Evolutionary conservation across 2,888 invertebrate species (phyloP).

Genomic region (Pharmacophagus antenor): DNA sequence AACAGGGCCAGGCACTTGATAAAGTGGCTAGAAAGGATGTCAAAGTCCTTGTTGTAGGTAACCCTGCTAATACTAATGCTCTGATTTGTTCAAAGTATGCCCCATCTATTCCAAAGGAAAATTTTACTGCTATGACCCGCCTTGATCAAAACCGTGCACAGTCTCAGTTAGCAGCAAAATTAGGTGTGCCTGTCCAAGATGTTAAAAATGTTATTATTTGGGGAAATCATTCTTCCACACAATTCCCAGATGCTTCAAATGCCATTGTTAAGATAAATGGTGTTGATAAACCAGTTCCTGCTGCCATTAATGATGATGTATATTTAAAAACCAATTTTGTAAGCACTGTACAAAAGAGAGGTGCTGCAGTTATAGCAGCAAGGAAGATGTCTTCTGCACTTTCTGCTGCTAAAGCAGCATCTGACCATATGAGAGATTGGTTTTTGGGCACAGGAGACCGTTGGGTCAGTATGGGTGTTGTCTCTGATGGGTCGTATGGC

Average conservation of each 20-base stretch:
- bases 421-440: conserved; percentile 98
- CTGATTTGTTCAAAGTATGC: conserved; percentile 97
- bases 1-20: conserved; percentile 96
- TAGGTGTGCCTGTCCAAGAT: conserved; percentile 85
- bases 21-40: conserved; percentile 94
- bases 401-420: conserved; percentile 99
- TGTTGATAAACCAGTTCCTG: conserved; percentile 81
- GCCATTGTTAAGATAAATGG: conserved; percentile 83
- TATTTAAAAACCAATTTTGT: conserved; percentile 93
- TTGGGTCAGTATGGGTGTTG: conserved; percentile 97
- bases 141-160: conserved; percentile 98
- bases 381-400: conserved; percentile 99
- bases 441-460: conserved; percentile 91
- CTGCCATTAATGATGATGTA: conserved; percentile 88
- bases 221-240: conserved; percentile 99
- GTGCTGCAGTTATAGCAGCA: conserved; percentile 97
- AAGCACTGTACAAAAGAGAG: conserved; percentile 96
- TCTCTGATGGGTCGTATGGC: conserved; percentile 97
- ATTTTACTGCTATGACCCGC: conserved; percentile 98
- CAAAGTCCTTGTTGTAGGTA: conserved; percentile 98
- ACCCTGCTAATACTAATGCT: conserved; percentile 99
- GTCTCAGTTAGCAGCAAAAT: conserved; percentile 89
- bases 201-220: conserved; percentile 97
- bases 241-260: conserved; percentile 95
- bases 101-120: conserved; percentile 96